Evolutionary conservation across 64 coral and sea anemone genomes (phyloP).

Genomic region (Pachyseris speciosa): DNA sequence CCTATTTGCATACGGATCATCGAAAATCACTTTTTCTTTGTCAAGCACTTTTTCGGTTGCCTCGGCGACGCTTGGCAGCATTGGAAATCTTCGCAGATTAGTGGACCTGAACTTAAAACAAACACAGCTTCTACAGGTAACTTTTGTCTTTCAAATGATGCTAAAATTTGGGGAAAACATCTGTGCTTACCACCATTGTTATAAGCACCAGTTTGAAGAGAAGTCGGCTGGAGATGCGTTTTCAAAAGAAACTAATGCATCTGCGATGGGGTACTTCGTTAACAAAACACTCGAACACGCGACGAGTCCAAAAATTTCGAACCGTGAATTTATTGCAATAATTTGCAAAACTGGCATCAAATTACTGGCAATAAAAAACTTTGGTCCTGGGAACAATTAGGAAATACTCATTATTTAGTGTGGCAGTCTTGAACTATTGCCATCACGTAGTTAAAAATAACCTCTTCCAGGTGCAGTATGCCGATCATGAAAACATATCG

Average conservation of each 20-base stretch:
- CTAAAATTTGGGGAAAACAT: not conserved
- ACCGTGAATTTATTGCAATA: not conserved
- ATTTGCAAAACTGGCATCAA: not conserved
- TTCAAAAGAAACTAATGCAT: not conserved
- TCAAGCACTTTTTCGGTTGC: not conserved
- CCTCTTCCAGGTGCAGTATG: too few relatives aligned
- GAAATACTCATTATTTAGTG: too few relatives aligned
- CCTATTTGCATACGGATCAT: not conserved
- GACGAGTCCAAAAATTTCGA: not conserved
- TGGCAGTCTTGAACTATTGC: too few relatives aligned
- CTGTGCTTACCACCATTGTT: not conserved
- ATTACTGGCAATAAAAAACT: not conserved
- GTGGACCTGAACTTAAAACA: not conserved
- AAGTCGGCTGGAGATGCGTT: not conserved
- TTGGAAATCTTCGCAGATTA: not conserved
- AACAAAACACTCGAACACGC: not conserved
- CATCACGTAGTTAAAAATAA: too few relatives aligned
- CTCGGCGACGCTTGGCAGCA: not conserved
- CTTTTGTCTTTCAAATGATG: not conserved
- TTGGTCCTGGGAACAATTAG: not conserved
- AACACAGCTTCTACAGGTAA: conserved; percentile 24
- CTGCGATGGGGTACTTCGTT: not conserved
- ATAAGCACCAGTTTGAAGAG: not conserved
- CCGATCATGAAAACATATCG: too few relatives aligned
- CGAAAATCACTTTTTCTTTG: not conserved